These are phyloP conservation scores for Conistra vaccinii DNA, from an alignment of 2,888 invertebrate species.

Conservation along the genomic window DNA sequence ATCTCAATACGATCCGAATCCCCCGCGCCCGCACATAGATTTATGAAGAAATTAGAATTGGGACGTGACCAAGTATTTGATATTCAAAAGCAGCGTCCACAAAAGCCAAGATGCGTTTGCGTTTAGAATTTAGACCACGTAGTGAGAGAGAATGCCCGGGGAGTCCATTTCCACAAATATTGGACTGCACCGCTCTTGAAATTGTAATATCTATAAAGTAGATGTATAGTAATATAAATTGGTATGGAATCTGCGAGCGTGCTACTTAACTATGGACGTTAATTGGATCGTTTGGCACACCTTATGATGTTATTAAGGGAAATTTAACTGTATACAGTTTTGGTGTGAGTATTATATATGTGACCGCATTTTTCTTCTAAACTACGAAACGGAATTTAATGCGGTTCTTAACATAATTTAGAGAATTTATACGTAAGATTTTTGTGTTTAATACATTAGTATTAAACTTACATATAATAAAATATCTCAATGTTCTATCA, in stretches of 20 bases:
- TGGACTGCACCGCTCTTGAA: slow-evolving; percentile 80
- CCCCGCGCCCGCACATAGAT: slow-evolving; percentile 70
- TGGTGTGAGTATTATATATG: too few relatives aligned
- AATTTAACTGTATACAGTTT: too few relatives aligned
- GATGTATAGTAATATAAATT: slow-evolving; percentile 48
- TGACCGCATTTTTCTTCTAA: neutral
- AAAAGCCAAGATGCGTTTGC: slow-evolving; percentile 75
- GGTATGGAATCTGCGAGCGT: slow-evolving; percentile 35
- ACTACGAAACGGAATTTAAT: neutral
- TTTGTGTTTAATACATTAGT: too few relatives aligned
- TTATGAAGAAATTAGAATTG: slow-evolving; percentile 80
- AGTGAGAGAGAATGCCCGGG: slow-evolving; percentile 75
- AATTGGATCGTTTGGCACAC: slow-evolving; percentile 43
- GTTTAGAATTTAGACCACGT: slow-evolving; percentile 80
- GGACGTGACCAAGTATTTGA: slow-evolving; percentile 76
- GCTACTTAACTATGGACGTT: slow-evolving; percentile 46
- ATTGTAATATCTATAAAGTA: slow-evolving; percentile 72
- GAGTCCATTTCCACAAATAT: slow-evolving; percentile 84
- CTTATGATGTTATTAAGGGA: slow-evolving; percentile 7
- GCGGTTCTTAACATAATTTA: neutral
- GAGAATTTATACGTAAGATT: neutral
- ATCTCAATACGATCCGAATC: slow-evolving; percentile 65
- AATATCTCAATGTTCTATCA: neutral
- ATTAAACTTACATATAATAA: too few relatives aligned
- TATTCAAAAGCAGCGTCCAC: slow-evolving; percentile 73